Evolutionary conservation across 1,140 invertebrate species (phyloP), one percentile per base, ranked within the genome.

Genomic region (Mycetomoellerius zeteki): DNA sequence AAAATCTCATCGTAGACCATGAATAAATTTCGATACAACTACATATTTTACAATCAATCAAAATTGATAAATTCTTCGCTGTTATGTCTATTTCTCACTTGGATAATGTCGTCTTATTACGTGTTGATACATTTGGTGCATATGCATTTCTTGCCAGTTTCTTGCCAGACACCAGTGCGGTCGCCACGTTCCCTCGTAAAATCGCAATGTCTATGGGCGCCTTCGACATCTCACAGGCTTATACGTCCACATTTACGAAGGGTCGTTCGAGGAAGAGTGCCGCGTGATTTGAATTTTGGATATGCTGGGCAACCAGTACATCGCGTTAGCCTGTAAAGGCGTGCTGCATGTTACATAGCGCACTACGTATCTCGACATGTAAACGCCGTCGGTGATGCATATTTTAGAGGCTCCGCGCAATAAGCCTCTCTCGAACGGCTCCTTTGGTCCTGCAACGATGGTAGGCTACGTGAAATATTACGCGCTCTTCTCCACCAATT

Each of bases 261-360:
- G 52, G n/a, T 72, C 85, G 67, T 72, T 77, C 56, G 78, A 62
- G 24, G 67, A 84, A 84, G 71, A 78, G 67, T 85, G 87, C 84
- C 69, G 37, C 87, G 71, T 58, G 84, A 81, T 89, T 81, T 89
- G 87, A 89, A 89, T 89, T 89, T 89, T 86, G 69, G 47, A 89
- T 89, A 76, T 19, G 24, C 78, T 58, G 50, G 62, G 60, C 12
- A 81, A 81, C 64, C 64, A 52, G 64, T 81, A 81, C 64, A 24
- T 71, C 12, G 62, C 71, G 73, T 89, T 60, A 84, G 72, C 69
- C 37, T 62, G 50, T 86, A 81, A 64, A 43, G 30, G 47, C 52
- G 47, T n/a, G 37, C 27, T 37, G 60, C 84, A 81, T 85, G 69
- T 56, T 75, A 56, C 75, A 47, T 19, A 12, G 47, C 73, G 54